Conservation (phyloP, 2,888 invertebrate species). For the Cancer borealis region DNA sequence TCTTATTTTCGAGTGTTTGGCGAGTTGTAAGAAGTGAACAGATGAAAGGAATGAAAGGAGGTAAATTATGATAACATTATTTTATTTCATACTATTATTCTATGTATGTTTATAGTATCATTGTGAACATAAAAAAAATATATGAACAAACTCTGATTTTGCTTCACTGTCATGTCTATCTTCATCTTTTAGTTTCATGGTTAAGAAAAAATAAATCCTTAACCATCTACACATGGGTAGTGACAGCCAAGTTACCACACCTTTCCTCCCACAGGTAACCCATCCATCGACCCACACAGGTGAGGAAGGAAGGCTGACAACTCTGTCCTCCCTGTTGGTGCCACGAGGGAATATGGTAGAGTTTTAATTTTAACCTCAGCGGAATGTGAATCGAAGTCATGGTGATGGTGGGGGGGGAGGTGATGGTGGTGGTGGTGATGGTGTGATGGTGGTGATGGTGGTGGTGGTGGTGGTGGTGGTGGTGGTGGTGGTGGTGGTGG, state of each 20-base stretch:
- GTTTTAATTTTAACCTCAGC: not conserved
- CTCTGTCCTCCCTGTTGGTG: too few relatives aligned
- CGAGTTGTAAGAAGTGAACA: not conserved
- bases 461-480: not conserved
- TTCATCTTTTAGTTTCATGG: too few relatives aligned
- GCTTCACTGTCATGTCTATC: too few relatives aligned
- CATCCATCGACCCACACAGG: too few relatives aligned
- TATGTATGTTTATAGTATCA: not conserved
- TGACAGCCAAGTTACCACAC: not conserved
- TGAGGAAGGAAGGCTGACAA: not conserved
- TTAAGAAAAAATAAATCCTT: not conserved
- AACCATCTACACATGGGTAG: not conserved
- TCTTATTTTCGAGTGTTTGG: not conserved
- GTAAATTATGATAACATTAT: not conserved
- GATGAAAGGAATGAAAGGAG: not conserved
- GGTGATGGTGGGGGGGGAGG: not conserved
- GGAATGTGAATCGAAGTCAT: not conserved
- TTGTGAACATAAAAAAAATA: not conserved
- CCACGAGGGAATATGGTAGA: too few relatives aligned
- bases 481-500: not conserved
- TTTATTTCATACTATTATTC: not conserved
- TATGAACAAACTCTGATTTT: not conserved
- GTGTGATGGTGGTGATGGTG: not conserved
- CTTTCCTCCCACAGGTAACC: not conserved
- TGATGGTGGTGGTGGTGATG: not conserved